Conservation (phyloP, 2,113 vertebrate species). For the Leptocoma aspasia region DNA sequence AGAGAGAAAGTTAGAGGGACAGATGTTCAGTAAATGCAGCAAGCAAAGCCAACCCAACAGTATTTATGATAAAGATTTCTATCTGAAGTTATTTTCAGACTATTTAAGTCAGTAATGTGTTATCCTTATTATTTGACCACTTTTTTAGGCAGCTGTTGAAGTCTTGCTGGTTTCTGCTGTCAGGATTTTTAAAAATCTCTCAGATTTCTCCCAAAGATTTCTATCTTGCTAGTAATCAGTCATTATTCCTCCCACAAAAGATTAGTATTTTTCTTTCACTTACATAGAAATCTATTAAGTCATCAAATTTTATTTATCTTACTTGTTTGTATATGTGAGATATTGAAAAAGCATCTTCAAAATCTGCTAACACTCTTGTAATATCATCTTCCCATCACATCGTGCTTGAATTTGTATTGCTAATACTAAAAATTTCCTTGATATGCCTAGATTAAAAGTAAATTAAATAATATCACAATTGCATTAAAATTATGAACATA, state of each 20-base stretch:
- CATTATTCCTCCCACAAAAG: not conserved
- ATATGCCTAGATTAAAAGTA: not conserved
- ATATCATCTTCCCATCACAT: not conserved
- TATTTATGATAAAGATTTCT: not conserved
- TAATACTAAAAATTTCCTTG: not conserved
- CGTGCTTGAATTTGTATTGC: not conserved
- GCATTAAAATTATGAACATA: not conserved
- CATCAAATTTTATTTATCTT: not conserved
- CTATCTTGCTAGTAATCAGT: not conserved
- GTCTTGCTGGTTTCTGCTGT: not conserved
- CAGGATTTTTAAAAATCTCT: not conserved
- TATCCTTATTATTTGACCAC: not conserved
- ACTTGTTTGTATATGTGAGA: not conserved
- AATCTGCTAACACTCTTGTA: not conserved
- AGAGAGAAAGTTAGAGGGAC: not conserved
- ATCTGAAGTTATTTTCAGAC: not conserved
- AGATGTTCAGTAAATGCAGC: not conserved
- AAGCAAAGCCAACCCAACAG: not conserved
- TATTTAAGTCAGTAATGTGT: not conserved
- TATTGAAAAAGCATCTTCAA: not conserved
- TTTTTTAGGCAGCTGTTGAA: not conserved
- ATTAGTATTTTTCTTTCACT: not conserved
- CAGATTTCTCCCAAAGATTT: not conserved
- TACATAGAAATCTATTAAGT: not conserved
- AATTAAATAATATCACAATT: not conserved